Evolutionary conservation across 2,888 invertebrate genomes (phyloP), one percentile per base, ranked within the genome.

Genomic region (Schrankia costaestrigalis): DNA sequence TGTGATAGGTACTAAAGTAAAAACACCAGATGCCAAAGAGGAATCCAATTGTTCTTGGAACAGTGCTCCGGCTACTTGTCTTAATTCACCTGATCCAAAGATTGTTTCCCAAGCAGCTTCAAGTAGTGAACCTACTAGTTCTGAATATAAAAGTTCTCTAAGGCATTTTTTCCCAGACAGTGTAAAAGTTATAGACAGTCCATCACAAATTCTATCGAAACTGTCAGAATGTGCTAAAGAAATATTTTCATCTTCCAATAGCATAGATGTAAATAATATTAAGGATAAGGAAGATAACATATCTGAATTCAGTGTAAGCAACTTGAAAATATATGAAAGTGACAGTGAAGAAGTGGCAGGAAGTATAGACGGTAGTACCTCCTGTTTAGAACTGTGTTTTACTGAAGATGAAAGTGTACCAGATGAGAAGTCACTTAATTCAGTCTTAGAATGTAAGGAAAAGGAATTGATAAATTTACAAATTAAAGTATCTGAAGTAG

Each of bases 61-160:
- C 22, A 91, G 92, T 67, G 91, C 91, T 13, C 91, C 91, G 3
- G 83, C 91, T 0, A 91, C 91, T 9, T 91, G 91, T 50, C 79
- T 91, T 1, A 91, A 89, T 61, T 91, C 92, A 3, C 91, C 91
- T 13, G 88, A 82, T 36, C 73, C 85, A 2, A 75, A 80, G 51
- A 57, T 63, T 2, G 55, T 61, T 6, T 55, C 69, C 2, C 80
- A 82, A 19, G 51, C 57, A 1, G 72, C 80, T 11, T 80, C 85
- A 0, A 71, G 65, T 15, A 83, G 86, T 58, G 88, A 88, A 58
- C 86, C 88, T 0, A 77, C 81, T 1, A 87, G 82, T 47, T 87
- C 87, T 0, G 83, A 86, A 42, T 78, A 62, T 46, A 85, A 70
- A 53, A 81, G 66, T 35, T 63, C 77, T 33, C 64, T 83, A 21